Conservation (phyloP, 2,888 invertebrate genomes). For the Amphipoea oculea region DNA sequence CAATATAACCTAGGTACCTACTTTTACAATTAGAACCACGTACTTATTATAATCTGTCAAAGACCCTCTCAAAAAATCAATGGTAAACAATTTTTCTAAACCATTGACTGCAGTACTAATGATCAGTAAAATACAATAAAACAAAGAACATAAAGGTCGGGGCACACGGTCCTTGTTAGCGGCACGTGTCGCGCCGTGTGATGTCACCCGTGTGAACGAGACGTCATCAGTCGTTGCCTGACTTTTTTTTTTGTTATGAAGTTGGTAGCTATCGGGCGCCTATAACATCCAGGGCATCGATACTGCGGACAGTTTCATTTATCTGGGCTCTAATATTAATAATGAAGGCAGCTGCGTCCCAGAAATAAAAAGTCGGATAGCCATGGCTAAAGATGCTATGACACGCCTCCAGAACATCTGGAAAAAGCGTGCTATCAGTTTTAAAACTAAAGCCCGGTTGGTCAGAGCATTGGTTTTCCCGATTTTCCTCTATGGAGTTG, state of each 20-base stretch:
- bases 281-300: too few species aligned
- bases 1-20: not conserved
- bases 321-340: too few species aligned
- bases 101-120: constrained; percentile 54
- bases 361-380: too few species aligned
- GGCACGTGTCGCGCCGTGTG: constrained; percentile 66
- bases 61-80: constrained; percentile 16
- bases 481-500: too few species aligned
- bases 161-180: constrained; percentile 65
- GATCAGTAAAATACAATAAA: constrained; percentile 54
- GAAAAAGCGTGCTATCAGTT: too few species aligned
- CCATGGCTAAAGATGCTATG: too few species aligned
- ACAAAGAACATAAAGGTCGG: constrained; percentile 46
- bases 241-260: constrained; percentile 17
- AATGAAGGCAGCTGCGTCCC: too few species aligned
- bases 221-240: constrained; percentile 43
- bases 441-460: too few species aligned
- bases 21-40: not conserved
- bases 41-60: not conserved
- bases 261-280: too few species aligned
- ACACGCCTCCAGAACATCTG: too few species aligned
- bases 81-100: constrained; percentile 51
- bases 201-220: constrained; percentile 63
- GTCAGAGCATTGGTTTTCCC: too few species aligned
- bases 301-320: too few species aligned